phyloP scores from a whole-genome alignment of 1,140 invertebrate species.

The Muscidifurax raptorellus region DNA sequence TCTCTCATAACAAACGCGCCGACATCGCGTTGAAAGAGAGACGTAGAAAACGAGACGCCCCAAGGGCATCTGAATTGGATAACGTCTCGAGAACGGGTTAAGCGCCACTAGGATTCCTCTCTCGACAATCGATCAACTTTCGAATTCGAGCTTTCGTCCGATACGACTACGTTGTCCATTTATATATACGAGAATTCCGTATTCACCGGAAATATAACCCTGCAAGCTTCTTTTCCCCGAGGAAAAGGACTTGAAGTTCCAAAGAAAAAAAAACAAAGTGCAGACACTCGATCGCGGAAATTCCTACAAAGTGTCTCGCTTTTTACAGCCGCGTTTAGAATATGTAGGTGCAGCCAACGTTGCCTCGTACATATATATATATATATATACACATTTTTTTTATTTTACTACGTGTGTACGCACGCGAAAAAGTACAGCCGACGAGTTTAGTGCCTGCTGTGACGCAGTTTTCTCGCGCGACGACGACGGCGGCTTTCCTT shows the following conservation, averaged over 20 bases:
- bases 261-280: not conserved
- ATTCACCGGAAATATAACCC: too few relatives aligned
- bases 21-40: conserved; percentile 2
- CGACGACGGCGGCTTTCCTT: not conserved
- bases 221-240: too few relatives aligned
- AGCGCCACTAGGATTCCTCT: not conserved
- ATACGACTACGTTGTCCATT: too few relatives aligned
- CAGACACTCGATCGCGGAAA: not conserved
- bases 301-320: not conserved
- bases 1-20: not conserved
- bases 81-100: conserved; percentile 10
- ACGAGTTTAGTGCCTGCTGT: not conserved
- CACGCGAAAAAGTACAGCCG: not conserved
- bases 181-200: too few relatives aligned
- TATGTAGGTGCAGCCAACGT: not conserved
- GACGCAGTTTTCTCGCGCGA: not conserved
- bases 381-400: not conserved
- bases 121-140: conserved; percentile 17
- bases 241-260: too few relatives aligned
- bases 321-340: not conserved
- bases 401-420: not conserved
- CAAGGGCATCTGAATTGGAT: conserved; percentile 16
- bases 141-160: not conserved
- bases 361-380: not conserved
- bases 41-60: too few relatives aligned